phyloP scores from a whole-genome alignment of 2,113 vertebrate genomes.

The Colaptes auratus region DNA sequence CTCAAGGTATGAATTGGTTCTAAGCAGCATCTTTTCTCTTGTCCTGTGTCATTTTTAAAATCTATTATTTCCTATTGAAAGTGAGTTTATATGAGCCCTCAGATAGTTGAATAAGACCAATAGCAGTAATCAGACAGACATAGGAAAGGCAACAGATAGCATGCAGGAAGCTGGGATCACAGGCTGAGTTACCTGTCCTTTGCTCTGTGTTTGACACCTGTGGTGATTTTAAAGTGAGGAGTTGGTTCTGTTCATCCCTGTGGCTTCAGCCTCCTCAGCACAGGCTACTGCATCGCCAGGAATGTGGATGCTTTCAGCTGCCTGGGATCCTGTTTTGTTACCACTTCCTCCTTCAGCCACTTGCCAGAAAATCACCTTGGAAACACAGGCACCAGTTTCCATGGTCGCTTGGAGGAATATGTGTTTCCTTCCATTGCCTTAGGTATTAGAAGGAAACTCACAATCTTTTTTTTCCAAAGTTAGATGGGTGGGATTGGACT shows the following conservation, averaged over 20 bases:
- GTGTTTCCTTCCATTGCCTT: conserved; percentile 3
- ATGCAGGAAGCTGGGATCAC: not conserved
- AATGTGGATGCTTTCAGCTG: conserved; percentile 34
- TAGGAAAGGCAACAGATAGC: not conserved
- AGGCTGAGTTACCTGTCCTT: not conserved
- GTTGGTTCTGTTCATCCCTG: not conserved
- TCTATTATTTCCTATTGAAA: not conserved
- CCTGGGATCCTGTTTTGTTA: conserved; percentile 43
- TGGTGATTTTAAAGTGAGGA: not conserved
- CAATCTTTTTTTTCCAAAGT: not conserved
- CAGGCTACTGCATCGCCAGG: not conserved
- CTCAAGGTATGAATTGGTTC: not conserved
- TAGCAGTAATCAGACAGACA: not conserved
- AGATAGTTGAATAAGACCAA: not conserved
- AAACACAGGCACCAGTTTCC: conserved; percentile 65
- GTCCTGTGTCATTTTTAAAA: not conserved
- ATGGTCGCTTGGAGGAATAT: conserved; percentile 53
- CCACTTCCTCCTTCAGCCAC: not conserved
- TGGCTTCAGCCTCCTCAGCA: not conserved
- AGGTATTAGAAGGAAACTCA: not conserved
- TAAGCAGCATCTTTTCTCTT: not conserved
- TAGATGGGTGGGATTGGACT: not conserved
- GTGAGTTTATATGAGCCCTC: not conserved
- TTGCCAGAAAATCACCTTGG: conserved; percentile 70
- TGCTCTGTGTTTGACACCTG: not conserved